Evolutionary conservation across 2,113 vertebrate species (phyloP), one percentile per base, ranked within the genome.

Genomic region (Opisthocomus hoazin): DNA sequence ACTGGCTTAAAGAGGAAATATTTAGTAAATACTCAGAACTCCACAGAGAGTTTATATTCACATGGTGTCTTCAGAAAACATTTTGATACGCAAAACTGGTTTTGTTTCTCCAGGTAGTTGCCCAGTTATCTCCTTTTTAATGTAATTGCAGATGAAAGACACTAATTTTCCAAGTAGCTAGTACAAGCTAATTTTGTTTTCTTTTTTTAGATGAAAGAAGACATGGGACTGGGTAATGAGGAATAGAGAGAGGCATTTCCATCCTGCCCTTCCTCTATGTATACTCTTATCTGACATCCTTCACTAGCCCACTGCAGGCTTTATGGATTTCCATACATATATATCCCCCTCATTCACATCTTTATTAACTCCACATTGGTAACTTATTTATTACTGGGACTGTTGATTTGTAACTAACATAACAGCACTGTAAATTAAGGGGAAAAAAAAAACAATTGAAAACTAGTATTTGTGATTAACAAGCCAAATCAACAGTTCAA

Each of bases 401-500:
- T 48, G 48, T 3, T 81, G 30, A 63, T 70, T 53, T 61, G 32
- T 32, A 87, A 70, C 23, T 74, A 64, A 81, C 11, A 23, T n/a
- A 61, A 50, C 3, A 65, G 30, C 22, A 69, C 4, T 26, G 16
- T 36, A 86, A 65, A 77, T n/a, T 30, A 56, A 39, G 15, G 2
- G 2, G 4, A 9, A 2, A 50, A 43, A 79, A 57, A 1, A 4
- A 41, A 7, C 26, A 20, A 3, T 0, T 57, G 10, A 43, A 83
- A 83, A 77, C 9, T 48, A 48, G 0, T 54, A 66, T 30, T 78
- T 84, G 23, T 20, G 14, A 89, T 43, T 54, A 71, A 63, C 26
- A 54, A 82, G 46, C 22, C 30, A 58, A 82, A 68, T 54, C 9
- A 87, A 15, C 19, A 82, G 26, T 15, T 70, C 29, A 74, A 32